These are phyloP conservation scores for Drosophila baimaii DNA, from an alignment of 1,140 invertebrate genomes.

Conservation along the genomic window DNA sequence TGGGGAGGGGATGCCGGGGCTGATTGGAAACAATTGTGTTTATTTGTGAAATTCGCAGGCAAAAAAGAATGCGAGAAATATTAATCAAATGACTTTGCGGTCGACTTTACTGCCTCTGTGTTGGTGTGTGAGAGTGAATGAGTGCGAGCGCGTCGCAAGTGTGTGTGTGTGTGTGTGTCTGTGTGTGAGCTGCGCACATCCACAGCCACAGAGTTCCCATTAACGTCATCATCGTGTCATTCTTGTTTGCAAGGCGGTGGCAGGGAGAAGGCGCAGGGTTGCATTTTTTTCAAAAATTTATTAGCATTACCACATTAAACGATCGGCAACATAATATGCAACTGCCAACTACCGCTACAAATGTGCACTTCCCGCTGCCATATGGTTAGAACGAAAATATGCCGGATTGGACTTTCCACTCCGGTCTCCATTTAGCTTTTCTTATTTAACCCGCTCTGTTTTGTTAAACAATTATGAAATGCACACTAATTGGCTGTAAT, in stretches of 20 bases:
- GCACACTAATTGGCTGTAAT: conserved; percentile 83
- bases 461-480: conserved; percentile 84
- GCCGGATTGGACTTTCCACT: conserved; percentile 37
- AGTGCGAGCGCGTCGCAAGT: conserved; percentile 50
- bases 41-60: conserved; percentile 78
- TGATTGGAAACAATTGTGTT: conserved; percentile 70
- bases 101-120: conserved; percentile 60
- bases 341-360: conserved; percentile 25
- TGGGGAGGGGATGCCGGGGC: conserved; percentile 7
- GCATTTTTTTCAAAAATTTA: conserved; percentile 69
- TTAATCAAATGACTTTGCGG: conserved; percentile 82
- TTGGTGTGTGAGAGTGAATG: conserved; percentile 47
- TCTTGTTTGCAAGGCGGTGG: conserved; percentile 68
- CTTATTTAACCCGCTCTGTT: conserved; percentile 41
- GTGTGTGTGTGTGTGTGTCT: conserved; percentile 53
- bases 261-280: conserved; percentile 65
- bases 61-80: conserved; percentile 56
- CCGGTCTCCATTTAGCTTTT: conserved; percentile 27
- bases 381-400: conserved; percentile 57
- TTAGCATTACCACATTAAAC: conserved; percentile 41
- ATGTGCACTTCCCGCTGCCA: conserved; percentile 48
- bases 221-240: conserved; percentile 84
- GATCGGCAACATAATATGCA: conserved; percentile 37
- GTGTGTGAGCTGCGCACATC: conserved; percentile 65
- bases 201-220: conserved; percentile 72